Evolutionary conservation across 2,888 invertebrate genomes (phyloP).

Genomic region (Drosophila buzzatii): DNA sequence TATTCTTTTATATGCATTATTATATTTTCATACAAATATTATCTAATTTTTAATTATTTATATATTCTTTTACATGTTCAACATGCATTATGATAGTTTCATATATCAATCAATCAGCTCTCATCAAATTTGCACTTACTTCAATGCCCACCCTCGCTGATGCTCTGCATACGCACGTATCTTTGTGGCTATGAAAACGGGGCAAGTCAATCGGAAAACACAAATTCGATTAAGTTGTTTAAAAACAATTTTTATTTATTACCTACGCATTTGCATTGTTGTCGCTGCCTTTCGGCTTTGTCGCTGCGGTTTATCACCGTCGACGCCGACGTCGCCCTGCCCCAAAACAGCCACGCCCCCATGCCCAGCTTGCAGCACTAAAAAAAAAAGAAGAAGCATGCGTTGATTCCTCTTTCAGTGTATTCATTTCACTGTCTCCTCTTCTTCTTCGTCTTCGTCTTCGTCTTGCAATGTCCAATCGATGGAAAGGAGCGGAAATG

Average conservation of each 20-base stretch:
- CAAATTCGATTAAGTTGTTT: conserved; percentile 79
- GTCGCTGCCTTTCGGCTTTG: conserved; percentile 47
- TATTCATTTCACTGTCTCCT: neutral
- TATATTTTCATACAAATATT: too few species aligned
- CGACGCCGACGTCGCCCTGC: neutral
- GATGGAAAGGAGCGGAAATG: conserved; percentile 52
- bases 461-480: conserved; percentile 34
- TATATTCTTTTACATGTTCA: too few species aligned
- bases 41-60: too few species aligned
- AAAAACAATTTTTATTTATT: conserved; percentile 79
- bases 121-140: too few species aligned
- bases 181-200: conserved; percentile 14
- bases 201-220: conserved; percentile 72
- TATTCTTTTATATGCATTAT: too few species aligned
- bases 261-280: conserved; percentile 61
- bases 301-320: conserved; percentile 52
- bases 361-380: neutral
- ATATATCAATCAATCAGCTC: too few species aligned
- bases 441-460: neutral
- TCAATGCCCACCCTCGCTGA: conserved; percentile 20
- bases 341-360: conserved; percentile 37
- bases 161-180: conserved; percentile 12
- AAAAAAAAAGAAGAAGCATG: neutral
- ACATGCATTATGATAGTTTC: too few species aligned
- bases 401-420: conserved; percentile 22